phyloP scores from a whole-genome alignment of 2,797 vertebrate species.

The Characodon lateralis region DNA sequence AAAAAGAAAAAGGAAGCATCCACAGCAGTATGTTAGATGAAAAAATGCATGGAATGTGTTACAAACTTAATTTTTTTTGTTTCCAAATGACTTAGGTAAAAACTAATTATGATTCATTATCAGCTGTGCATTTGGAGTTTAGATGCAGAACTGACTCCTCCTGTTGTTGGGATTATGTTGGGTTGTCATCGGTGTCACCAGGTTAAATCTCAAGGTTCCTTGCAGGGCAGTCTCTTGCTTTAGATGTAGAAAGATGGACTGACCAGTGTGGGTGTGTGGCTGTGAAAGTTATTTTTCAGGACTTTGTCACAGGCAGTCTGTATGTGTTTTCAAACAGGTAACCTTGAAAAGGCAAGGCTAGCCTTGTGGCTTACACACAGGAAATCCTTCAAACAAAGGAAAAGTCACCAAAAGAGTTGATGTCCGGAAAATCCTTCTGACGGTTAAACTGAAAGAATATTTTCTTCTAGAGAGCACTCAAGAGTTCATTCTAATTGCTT shows the following conservation, averaged over 20 bases:
- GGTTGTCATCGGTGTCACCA: neutral
- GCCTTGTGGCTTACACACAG: conserved; percentile 28
- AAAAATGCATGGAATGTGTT: neutral
- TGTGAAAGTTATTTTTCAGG: neutral
- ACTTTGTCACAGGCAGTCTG: neutral
- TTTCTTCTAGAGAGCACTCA: conserved; percentile 39
- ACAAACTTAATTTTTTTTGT: neutral
- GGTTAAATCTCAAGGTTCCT: neutral
- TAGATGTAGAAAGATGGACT: neutral
- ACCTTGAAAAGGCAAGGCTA: neutral
- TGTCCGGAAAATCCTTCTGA: conserved; percentile 50
- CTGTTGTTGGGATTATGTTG: neutral
- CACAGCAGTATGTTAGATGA: neutral
- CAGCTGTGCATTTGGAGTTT: neutral
- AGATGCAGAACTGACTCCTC: neutral
- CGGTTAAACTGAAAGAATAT: conserved; percentile 29
- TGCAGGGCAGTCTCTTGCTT: neutral
- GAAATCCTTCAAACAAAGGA: conserved; percentile 54
- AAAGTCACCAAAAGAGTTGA: conserved; percentile 18
- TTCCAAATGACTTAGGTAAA: no score
- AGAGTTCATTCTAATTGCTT: conserved; percentile 61
- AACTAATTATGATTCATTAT: neutral
- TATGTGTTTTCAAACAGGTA: neutral
- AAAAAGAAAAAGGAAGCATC: neutral
- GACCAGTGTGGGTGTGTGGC: neutral